Base-by-base conservation (phyloP, 2,113 vertebrate species). In the Osmerus mordax region DNA sequence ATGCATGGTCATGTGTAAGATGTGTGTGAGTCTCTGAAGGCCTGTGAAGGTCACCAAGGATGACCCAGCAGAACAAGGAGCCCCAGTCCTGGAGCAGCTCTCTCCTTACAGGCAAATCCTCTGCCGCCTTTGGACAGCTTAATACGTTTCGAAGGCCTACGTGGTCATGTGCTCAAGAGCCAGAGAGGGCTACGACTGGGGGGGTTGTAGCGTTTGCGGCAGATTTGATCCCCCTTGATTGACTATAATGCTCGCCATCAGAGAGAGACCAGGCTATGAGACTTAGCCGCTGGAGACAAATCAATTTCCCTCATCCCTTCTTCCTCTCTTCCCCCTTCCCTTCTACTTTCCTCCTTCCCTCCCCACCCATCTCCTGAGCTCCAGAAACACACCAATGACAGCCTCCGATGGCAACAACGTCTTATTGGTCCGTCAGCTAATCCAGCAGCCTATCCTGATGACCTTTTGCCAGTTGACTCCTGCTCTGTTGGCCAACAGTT, bases 11-110 rank as follows among this genome's bases (percentile, higher is more conserved):
- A 9, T 47, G 41, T 64, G 25, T 28, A 11, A 16, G 61, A 32
- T 84, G 83, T 86, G 78, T 83, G 78, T 83, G 65, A 67, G 32
- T 71, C 78, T 76, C 73, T 89, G 86, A 82, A 15, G 15, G 32
- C 54, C 71, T 67, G 74, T 61, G 74, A 58, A 76, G 67, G 67
- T 76, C 75, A 23, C n/a, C 65, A 3, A 16, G 66, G 23, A 12
- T 53, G 51, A 18, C 65, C 47, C 23, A 8, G 41, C 19, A 65
- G 72, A 36, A 54, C 61, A 68, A 85, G 83, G 84, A 81, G 69
- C 65, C 71, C 71, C 65, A 14, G 11, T 32, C 74, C 16, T 16
- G 16, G 11, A 36, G 13, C 1, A 18, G 76, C 70, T 61, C 58
- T 71, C 52, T 53, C 68, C 14, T 56, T 63, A 71, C 51, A 18